phyloP scores from a whole-genome alignment of 2,888 invertebrate species.

The Cephus sareptanus region DNA sequence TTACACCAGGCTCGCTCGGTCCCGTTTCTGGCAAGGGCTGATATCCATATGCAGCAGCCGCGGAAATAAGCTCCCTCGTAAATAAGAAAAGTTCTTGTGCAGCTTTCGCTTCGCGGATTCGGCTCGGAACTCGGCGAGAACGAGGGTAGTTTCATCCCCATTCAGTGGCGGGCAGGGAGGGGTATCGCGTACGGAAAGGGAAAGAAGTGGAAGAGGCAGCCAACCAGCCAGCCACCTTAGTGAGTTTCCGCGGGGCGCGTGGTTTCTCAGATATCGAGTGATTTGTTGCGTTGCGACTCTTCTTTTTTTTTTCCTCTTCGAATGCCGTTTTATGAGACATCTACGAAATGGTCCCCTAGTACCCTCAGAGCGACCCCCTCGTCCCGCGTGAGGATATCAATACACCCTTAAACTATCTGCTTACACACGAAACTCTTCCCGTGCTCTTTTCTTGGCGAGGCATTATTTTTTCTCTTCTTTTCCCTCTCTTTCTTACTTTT shows the following conservation, averaged over 20 bases:
- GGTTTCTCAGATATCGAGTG: slow-evolving; percentile 48
- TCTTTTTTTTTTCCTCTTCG: slow-evolving; percentile 31
- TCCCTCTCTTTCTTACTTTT: slow-evolving; percentile 1
- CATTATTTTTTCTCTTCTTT: not conserved
- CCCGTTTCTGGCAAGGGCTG: slow-evolving; percentile 8
- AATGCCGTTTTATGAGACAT: too few species aligned
- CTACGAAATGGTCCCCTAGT: too few species aligned
- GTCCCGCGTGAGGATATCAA: slow-evolving; percentile 10
- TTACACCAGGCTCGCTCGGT: slow-evolving; percentile 31
- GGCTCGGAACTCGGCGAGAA: too few species aligned
- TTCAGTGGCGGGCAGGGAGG: too few species aligned
- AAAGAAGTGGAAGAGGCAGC: too few species aligned
- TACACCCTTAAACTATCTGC: slow-evolving; percentile 13
- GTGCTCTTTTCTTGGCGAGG: not conserved
- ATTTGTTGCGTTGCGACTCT: slow-evolving; percentile 45
- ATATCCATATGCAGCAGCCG: slow-evolving; percentile 48
- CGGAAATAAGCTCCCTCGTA: slow-evolving; percentile 51
- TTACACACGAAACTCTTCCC: slow-evolving; percentile 26
- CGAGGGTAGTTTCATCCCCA: too few species aligned
- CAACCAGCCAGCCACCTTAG: too few species aligned
- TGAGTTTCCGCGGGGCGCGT: not conserved
- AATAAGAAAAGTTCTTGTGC: slow-evolving; percentile 48
- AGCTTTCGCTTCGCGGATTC: too few species aligned
- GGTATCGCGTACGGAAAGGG: too few species aligned
- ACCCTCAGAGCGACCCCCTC: too few species aligned